phyloP scores from a whole-genome alignment of 1,140 invertebrate species.

The Ceratosolen solmsi region DNA sequence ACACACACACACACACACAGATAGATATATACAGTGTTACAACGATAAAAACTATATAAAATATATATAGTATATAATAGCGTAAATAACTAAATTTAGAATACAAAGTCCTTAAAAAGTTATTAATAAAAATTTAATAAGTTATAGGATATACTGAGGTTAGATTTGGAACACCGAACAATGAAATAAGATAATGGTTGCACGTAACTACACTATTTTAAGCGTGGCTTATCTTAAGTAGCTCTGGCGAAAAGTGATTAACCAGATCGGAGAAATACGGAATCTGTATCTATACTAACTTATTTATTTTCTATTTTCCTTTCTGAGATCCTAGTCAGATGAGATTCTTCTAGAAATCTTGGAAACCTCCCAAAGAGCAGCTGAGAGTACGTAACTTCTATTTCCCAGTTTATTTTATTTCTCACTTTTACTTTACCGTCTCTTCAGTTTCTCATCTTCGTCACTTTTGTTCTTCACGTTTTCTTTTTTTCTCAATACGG shows the following conservation, averaged over 20 bases:
- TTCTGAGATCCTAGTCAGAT: not conserved
- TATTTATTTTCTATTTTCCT: not conserved
- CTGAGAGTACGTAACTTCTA: not conserved
- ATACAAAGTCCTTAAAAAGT: not conserved
- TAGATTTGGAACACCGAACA: not conserved
- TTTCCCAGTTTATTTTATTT: not conserved
- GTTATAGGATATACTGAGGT: not conserved
- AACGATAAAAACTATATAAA: too few species aligned
- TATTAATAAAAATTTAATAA: not conserved
- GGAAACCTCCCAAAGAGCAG: not conserved
- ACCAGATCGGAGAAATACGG: not conserved
- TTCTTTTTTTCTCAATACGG: not conserved
- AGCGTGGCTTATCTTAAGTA: not conserved
- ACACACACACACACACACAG: too few species aligned
- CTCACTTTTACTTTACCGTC: not conserved
- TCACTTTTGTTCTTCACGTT: not conserved
- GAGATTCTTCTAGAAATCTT: not conserved
- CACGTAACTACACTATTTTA: not conserved
- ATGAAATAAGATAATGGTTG: not conserved
- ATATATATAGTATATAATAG: too few species aligned
- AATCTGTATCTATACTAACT: not conserved
- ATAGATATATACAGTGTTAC: too few species aligned
- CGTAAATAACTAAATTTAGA: too few species aligned
- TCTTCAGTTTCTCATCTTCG: not conserved
- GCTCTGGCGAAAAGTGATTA: not conserved